A percentile compares a stretch with the other conserved stretches of the same genome.
These are phyloP conservation scores for Linurgus olivaceus DNA, from an alignment of 2,797 vertebrate species.

Conservation along the genomic window DNA sequence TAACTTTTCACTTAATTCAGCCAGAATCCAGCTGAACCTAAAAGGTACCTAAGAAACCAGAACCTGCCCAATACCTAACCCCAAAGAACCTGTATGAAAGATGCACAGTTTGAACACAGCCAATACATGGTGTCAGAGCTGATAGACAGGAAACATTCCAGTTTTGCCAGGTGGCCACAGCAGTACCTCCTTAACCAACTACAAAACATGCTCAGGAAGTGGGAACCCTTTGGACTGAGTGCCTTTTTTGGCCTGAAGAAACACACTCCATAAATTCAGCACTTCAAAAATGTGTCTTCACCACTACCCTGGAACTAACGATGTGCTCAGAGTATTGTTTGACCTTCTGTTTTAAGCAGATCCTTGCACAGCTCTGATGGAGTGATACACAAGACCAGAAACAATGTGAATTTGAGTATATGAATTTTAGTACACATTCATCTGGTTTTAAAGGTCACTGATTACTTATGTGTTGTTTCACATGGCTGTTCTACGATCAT, in stretches of 20 bases:
- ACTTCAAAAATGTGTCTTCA: neutral
- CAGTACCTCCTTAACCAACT: neutral
- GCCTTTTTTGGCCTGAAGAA: neutral
- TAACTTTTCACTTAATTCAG: neutral
- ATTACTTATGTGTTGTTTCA: neutral
- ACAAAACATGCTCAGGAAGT: neutral
- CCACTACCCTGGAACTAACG: neutral
- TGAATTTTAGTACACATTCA: neutral
- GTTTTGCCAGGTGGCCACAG: neutral
- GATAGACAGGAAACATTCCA: neutral
- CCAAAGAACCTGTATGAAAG: neutral
- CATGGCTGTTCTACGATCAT: neutral
- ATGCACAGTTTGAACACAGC: neutral
- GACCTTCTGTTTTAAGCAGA: neutral
- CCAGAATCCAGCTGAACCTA: neutral
- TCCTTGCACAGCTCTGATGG: neutral
- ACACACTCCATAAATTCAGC: neutral
- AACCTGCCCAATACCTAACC: neutral
- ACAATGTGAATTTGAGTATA: neutral
- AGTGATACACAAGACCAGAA: neutral
- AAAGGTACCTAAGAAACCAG: neutral
- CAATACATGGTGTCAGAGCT: fast-evolving
- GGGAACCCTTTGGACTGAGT: neutral
- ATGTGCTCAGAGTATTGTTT: neutral
- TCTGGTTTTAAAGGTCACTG: neutral